These are phyloP conservation scores for Aix galericulata DNA, from an alignment of 2,113 vertebrate species.

Conservation along the genomic window DNA sequence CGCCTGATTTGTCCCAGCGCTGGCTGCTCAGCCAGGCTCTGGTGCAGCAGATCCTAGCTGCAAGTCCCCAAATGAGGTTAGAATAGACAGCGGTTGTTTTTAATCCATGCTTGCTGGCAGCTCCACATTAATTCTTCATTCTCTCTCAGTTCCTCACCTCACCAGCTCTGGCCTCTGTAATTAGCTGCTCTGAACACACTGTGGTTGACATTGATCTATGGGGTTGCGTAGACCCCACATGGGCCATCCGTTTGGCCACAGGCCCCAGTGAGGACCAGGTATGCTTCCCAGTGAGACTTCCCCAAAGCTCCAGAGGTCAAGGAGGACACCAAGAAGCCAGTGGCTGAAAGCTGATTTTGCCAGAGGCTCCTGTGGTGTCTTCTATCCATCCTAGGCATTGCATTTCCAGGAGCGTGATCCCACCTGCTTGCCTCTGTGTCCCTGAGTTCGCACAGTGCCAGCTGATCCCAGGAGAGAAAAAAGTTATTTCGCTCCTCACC, in stretches of 20 bases:
- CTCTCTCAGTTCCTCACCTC: not conserved
- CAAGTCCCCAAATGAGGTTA: not conserved
- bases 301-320: not conserved
- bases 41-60: not conserved
- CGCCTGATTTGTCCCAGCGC: constrained; percentile 34
- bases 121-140: constrained; percentile 31
- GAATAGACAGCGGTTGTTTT: constrained; percentile 1
- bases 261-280: not conserved
- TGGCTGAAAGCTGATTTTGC: not conserved
- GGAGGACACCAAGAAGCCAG: not conserved
- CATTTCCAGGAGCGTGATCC: not conserved
- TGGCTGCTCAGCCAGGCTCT: constrained; percentile 18
- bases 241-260: not conserved
- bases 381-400: accelerated
- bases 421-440: not conserved
- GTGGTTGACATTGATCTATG: not conserved
- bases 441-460: not conserved
- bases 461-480: not conserved
- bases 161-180: not conserved
- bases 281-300: not conserved
- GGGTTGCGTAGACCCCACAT: not conserved
- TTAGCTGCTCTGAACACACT: constrained; percentile 16
- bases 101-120: constrained; percentile 11
- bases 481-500: not conserved
- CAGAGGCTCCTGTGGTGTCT: not conserved